Evolutionary conservation across 2,888 invertebrate species (phyloP), one percentile per base, ranked within the genome.

Genomic region (Eristalinus sepulchralis): DNA sequence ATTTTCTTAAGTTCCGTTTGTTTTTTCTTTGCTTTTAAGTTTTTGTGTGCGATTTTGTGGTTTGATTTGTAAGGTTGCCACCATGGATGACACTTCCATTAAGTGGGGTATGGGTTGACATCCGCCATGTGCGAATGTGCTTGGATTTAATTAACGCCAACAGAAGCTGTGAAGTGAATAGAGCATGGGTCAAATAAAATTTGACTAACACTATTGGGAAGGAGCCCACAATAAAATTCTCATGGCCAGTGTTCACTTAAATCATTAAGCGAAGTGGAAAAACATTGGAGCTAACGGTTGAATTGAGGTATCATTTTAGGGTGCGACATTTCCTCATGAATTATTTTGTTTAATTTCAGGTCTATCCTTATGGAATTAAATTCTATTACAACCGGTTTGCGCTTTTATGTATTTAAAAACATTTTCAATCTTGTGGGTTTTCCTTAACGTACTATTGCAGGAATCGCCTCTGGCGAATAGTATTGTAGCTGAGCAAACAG

Each of bases 101-200:
- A 39, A 57, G 31, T 3, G 53, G 70, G 70, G 67, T n/a, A 67
- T 3, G 17, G 63, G 59, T 27, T 57, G 72, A 24, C 39, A 63
- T 39, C 47, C 62, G 17, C 17, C 55, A 67, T 71, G 39, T 84
- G 79, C 13, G 39, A n/a, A 13, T 68, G 73, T 73, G 75, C 67
- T 81, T 76, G 67, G 76, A 63, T 81, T 84, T 76, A 81, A 81
- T 84, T 62, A 76, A 84, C 63, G 78, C 72, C 55, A 73, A 83
- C 66, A 83, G 67, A 62, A 22, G 27, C 53, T 36, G 17, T 55
- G 20, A 11, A 11, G 73, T 70, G 36, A 70, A 62, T 62, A 60
- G 53, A 22, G 31, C 59, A 47, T 47, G 47, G n/a, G n/a, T 57
- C 20, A 34, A 13, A 24, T 68, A 60, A 67, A 57, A 66, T 10